Evolutionary conservation across 92 coral and sea anemone genomes (phyloP).

Genomic region (Heliopora coerulea): DNA sequence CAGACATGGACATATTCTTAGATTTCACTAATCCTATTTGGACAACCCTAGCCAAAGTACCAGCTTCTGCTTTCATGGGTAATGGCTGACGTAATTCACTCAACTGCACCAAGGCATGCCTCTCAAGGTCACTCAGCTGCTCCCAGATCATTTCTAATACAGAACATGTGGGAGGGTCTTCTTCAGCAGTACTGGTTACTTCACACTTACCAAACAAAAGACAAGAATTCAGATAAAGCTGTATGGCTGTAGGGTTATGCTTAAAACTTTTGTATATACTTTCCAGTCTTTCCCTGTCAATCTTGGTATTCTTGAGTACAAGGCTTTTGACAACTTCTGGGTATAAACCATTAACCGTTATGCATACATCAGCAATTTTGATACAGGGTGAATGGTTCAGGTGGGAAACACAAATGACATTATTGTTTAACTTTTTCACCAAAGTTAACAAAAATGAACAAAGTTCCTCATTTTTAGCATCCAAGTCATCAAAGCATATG

Average conservation of each 20-base stretch:
- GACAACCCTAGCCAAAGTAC: conserved; percentile 39
- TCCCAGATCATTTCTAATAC: conserved; percentile 28
- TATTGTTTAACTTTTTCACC: conserved; percentile 35
- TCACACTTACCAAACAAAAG: not conserved
- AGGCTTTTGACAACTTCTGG: not conserved
- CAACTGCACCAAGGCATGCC: conserved; percentile 51
- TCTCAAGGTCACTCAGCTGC: conserved; percentile 8
- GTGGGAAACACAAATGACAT: conserved; percentile 40
- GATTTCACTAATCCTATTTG: conserved; percentile 48
- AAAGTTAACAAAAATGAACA: conserved; percentile 54
- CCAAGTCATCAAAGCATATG: conserved; percentile 65
- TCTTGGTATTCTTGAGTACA: not conserved
- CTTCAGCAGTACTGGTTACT: not conserved
- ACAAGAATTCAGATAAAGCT: conserved; percentile 3
- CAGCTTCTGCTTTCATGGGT: conserved; percentile 43
- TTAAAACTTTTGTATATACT: not conserved
- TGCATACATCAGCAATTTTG: not conserved
- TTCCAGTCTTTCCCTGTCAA: not conserved
- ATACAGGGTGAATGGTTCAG: not conserved
- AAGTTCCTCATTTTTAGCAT: conserved; percentile 41
- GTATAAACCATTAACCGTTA: conserved; percentile 3
- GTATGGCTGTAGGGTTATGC: conserved; percentile 18
- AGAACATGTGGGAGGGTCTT: conserved; percentile 11
- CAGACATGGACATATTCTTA: conserved; percentile 2
- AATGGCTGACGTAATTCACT: conserved; percentile 67